Base-by-base conservation (phyloP, 1,140 invertebrate species). In the Papilio glaucus region DNA sequence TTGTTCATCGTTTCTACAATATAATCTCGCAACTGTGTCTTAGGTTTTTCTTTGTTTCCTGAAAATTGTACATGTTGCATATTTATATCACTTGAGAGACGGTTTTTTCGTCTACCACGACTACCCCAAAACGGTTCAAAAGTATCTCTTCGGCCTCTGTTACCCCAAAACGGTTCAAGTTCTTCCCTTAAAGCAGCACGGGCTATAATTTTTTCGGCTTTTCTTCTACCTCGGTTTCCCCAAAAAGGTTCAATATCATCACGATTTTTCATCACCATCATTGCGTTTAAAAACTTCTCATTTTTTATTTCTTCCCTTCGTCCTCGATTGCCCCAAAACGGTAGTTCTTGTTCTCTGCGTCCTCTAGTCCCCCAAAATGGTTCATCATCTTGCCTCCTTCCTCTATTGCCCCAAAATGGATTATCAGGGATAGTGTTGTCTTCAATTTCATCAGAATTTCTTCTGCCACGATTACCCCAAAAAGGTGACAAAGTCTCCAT, bases 41-140 rank as follows among this genome's bases (percentile, higher is more conserved):
- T 85, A 45, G 86, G 76, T 53, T 85, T n/a, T 84, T 0, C 89
- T 53, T 88, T 77, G 60, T 85, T 91, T 9, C 83, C 86, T 89
- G 86, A 91, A 76, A 90, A 92, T 0, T 85, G 85, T 53, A 84
- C 80, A n/a, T 6, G 12, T 49, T 69, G 42, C 5, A 15, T 37
- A 15, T 69, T 49, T 33, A 37, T 49, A 2, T 53, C 26, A 45
- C 15, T 53, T 12, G 62, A 18, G 1, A n/a, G 45, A 18, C 10
- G 21, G 24, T 72, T 75, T 71, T 83, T 78, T 63, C 82, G 78
- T 38, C 81, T 85, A 18, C 88, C 90, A 33, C 84, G 83, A 67
- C 79, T 89, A 29, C 84, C 86, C 86, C 86, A 88, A 78, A 91
- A 86, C 10, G 83, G 77, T 39, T 82, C 82, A 39, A 65, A 29